These are phyloP conservation scores for Marronus borbonicus DNA, from an alignment of 2,888 invertebrate genomes.

Conservation along the genomic window DNA sequence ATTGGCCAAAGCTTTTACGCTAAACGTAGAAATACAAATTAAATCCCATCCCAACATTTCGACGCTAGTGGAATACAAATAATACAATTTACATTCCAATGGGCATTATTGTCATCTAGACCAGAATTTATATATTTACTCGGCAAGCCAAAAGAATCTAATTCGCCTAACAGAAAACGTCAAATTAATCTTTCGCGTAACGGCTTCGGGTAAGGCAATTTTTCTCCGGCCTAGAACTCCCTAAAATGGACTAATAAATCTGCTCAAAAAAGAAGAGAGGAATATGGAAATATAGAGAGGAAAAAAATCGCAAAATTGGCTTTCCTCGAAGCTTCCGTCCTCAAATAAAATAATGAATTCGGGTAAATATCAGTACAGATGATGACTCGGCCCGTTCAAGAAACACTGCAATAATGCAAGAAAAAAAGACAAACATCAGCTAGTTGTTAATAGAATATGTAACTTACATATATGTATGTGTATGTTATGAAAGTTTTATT, in stretches of 20 bases:
- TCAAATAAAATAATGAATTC: conserved; percentile 3
- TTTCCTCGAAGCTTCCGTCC: conserved; percentile 16
- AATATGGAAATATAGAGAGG: too few species aligned
- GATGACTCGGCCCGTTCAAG: not conserved
- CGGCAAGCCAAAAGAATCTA: not conserved
- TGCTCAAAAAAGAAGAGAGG: not conserved
- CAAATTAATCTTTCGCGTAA: conserved; percentile 19
- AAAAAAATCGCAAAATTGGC: conserved; percentile 6
- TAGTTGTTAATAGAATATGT: too few species aligned
- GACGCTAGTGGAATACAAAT: not conserved
- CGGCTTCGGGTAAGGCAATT: conserved; percentile 19
- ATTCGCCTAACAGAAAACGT: conserved; percentile 27
- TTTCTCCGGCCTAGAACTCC: conserved; percentile 5
- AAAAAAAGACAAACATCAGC: not conserved
- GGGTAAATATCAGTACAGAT: not conserved
- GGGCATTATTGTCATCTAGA: too few species aligned
- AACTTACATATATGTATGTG: too few species aligned
- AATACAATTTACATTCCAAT: not conserved
- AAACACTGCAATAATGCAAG: conserved; percentile 7
- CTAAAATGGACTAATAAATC: conserved; percentile 15
- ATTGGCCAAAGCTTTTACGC: too few species aligned
- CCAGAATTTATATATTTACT: too few species aligned
- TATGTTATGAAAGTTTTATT: too few species aligned
- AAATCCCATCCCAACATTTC: too few species aligned
- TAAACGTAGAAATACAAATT: too few species aligned